Percentiles rank a stretch among this genome's conserved stretches.
Evolutionary conservation across 2,113 vertebrate species (phyloP).

Genomic region (Tragelaphus imberbis): DNA sequence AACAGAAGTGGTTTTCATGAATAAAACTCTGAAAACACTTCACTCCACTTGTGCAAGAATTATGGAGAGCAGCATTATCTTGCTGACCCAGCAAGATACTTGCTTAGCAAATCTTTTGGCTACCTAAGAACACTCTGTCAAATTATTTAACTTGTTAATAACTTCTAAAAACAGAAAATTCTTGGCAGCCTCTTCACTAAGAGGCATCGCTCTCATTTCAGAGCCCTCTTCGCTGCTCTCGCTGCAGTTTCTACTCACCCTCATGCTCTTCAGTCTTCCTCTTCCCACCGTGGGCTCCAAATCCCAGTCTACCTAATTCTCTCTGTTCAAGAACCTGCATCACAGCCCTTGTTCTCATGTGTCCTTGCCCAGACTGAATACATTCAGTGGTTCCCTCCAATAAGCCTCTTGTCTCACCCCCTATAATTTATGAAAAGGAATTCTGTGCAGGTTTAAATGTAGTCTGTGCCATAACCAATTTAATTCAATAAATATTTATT

Average conservation of each 20-base stretch:
- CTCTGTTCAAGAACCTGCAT: not conserved
- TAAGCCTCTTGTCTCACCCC: slow-evolving; percentile 1
- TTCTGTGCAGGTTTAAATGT: slow-evolving; percentile 27
- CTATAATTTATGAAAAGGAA: slow-evolving; percentile 55
- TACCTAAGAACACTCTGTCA: not conserved
- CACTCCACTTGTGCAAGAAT: not conserved
- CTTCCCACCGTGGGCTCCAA: not conserved
- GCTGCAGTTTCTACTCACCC: not conserved
- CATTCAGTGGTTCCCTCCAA: not conserved
- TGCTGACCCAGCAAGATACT: slow-evolving; percentile 32
- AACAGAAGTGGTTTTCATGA: not conserved
- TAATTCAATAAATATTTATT: slow-evolving; percentile 70
- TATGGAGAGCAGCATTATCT: not conserved
- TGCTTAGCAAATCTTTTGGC: slow-evolving; percentile 23
- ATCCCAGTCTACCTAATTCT: not conserved
- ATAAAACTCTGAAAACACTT: slow-evolving; percentile 10
- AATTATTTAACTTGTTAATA: slow-evolving; percentile 30
- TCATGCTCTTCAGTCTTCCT: not conserved
- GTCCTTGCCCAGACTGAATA: not conserved
- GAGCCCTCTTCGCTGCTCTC: not conserved
- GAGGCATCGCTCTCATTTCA: not conserved
- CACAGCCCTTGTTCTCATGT: not conserved
- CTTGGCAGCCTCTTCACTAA: not conserved
- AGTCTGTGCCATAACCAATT: slow-evolving; percentile 26
- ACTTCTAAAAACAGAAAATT: not conserved